phyloP scores from a whole-genome alignment of 1,140 invertebrate genomes.

The Sycophila sp. region DNA sequence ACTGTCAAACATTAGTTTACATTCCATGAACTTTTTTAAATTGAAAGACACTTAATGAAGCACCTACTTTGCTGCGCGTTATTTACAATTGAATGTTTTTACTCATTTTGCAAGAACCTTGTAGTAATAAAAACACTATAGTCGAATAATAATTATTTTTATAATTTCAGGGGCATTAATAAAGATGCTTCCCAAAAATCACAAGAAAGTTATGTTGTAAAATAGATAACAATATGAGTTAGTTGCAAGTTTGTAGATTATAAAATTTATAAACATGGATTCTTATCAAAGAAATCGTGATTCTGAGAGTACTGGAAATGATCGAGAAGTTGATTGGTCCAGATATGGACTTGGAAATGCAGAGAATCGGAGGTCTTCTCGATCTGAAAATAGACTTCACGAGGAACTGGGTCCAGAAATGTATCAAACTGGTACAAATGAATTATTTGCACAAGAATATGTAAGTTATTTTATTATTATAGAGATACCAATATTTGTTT shows the following conservation, averaged over 20 bases:
- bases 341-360: conserved; percentile 66
- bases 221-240: conserved; percentile 12
- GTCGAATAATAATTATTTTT: too few relatives aligned
- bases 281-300: conserved; percentile 26
- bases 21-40: not conserved
- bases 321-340: conserved; percentile 67
- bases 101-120: too few relatives aligned
- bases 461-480: conserved; percentile 65
- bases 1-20: not conserved
- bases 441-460: conserved; percentile 89
- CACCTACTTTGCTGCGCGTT: too few relatives aligned
- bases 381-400: conserved; percentile 72
- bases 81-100: too few relatives aligned
- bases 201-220: not conserved
- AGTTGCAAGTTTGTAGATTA: not conserved
- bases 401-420: conserved; percentile 79
- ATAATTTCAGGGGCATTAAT: not conserved
- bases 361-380: conserved; percentile 61
- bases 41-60: too few relatives aligned
- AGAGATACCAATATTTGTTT: too few relatives aligned
- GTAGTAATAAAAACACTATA: too few relatives aligned
- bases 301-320: conserved; percentile 14
- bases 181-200: too few relatives aligned
- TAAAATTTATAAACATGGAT: conserved; percentile 14
- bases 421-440: conserved; percentile 84